Evolutionary conservation across 2,888 invertebrate species (phyloP), one percentile per base, ranked within the genome.

Genomic region (Ecliptopera silaceata): DNA sequence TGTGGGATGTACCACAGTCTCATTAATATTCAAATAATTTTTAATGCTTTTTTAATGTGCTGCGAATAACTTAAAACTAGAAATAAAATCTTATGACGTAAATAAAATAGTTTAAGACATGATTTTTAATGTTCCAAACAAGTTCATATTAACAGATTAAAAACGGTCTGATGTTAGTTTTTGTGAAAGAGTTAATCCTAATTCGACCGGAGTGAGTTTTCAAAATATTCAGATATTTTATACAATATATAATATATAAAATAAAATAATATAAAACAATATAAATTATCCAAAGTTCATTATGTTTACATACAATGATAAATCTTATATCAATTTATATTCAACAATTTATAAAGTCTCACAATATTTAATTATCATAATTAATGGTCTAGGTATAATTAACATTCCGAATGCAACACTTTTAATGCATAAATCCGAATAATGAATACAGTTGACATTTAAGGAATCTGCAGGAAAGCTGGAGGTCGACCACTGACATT

Each of bases 401-500:
- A 42, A 50, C 10, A 50, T 42, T 50, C 46, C 41, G 41, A 22
- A 54, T 54, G 49, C 49, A 53, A 48, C 32, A 48, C 39, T 52
- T 49, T 44, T 3, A 29, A 41, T 58, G 48, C 45, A 58, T 53
- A 49, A 44, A 59, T 59, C 38, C 12, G 57, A 47, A 56, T 62
- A 63, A 69, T 70, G 72, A 69, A 66, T 65, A 65, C 32, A 46
- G 56, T 66, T 80, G 79, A 72, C 80, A 79, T 82, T 82, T 77
- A 70, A 72, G 70, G 72, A 76, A 75, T 73, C 76, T 69, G 64
- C 71, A 75, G 80, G 78, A 79, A 80, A 77, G 56, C 48, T 57
- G 74, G 73, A 82, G 82, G 82, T 66, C 78, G 65, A 52, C 78
- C 47, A 63, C 72, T 77, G 63, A 62, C 77, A 71, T 75, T 72